Conservation (phyloP, 2,888 invertebrate species). For the Agelastica alni region DNA sequence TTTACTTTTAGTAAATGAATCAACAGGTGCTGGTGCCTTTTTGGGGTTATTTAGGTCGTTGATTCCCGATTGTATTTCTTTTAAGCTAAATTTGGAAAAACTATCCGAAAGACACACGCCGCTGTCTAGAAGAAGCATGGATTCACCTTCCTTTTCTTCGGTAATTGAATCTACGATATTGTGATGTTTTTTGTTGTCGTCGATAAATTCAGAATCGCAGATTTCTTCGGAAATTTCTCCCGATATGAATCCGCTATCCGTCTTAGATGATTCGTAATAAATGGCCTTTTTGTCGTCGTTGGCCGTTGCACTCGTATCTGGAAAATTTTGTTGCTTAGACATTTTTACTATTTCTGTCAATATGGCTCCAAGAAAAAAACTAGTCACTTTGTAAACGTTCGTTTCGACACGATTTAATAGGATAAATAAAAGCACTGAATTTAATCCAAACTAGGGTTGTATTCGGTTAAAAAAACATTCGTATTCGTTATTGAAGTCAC, state of each 20-base stretch:
- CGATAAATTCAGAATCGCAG: conserved; percentile 31
- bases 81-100: conserved; percentile 64
- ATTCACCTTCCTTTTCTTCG: conserved; percentile 32
- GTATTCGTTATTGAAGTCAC: conserved; percentile 26
- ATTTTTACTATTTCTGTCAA: conserved; percentile 31
- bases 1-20: conserved; percentile 15
- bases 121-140: conserved; percentile 68
- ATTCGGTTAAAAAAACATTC: conserved; percentile 22
- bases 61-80: conserved; percentile 51
- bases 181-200: conserved; percentile 25
- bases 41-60: conserved; percentile 50
- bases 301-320: conserved; percentile 47
- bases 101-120: conserved; percentile 66
- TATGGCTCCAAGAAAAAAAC: conserved; percentile 31
- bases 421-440: conserved; percentile 7
- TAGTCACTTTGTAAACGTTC: conserved; percentile 18
- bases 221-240: conserved; percentile 40
- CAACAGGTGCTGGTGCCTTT: conserved; percentile 36
- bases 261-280: conserved; percentile 42
- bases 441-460: conserved; percentile 11
- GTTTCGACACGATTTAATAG: conserved; percentile 12
- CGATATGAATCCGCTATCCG: conserved; percentile 53
- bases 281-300: conserved; percentile 44
- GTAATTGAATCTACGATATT: conserved; percentile 3
- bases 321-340: conserved; percentile 40